Conservation (phyloP, 1,140 invertebrate species). For the Eriosoma lanigerum region DNA sequence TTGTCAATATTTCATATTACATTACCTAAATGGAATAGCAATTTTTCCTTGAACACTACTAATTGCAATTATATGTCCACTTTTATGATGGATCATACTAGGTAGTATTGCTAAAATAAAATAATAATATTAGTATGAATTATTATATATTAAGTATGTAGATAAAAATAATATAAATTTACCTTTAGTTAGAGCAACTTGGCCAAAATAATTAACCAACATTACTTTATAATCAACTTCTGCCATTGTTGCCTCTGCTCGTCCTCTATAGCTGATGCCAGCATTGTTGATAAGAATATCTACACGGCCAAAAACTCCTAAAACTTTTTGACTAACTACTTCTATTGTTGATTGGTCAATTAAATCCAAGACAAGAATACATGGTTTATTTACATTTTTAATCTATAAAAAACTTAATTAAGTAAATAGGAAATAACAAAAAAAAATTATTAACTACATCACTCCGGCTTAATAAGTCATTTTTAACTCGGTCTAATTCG, state of each 20-base stretch:
- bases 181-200: conserved; percentile 90
- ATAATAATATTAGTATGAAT: background rate
- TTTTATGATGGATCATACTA: conserved; percentile 74
- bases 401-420: conserved; percentile 56
- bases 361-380: conserved; percentile 38
- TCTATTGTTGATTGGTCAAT: conserved; percentile 47
- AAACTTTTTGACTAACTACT: conserved; percentile 47
- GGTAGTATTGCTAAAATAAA: conserved; percentile 73
- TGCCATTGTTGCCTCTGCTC: conserved; percentile 73
- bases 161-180: conserved; percentile 53
- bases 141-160: background rate
- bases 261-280: conserved; percentile 81
- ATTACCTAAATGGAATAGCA: conserved; percentile 76
- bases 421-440: background rate
- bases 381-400: conserved; percentile 61
- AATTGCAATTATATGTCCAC: conserved; percentile 85
- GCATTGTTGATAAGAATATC: conserved; percentile 94
- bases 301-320: conserved; percentile 68
- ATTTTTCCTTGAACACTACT: conserved; percentile 92
- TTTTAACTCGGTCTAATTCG: conserved; percentile 71
- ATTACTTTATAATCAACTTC: conserved; percentile 88
- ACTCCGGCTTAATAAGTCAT: conserved; percentile 52
- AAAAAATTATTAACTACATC: conserved; percentile 43
- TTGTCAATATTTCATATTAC: conserved; percentile 3
- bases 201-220: conserved; percentile 92